Evolutionary conservation across 2,888 invertebrate species (phyloP).

Genomic region (Helicoverpa assulta): DNA sequence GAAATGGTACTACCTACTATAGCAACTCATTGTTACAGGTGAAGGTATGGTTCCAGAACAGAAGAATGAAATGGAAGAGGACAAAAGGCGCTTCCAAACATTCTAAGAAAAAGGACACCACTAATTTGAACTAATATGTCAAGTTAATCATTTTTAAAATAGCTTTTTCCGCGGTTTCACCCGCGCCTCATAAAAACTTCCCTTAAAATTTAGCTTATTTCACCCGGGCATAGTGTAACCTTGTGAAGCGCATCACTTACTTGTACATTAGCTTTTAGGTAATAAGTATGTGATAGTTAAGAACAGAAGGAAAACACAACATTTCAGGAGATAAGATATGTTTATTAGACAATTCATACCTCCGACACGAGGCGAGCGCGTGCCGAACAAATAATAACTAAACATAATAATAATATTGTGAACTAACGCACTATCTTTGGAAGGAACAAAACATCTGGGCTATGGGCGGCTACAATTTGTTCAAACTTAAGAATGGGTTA

Average conservation of each 20-base stretch:
- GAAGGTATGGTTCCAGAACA: conserved; percentile 97
- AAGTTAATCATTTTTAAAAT: not conserved
- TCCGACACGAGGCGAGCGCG: conserved; percentile 73
- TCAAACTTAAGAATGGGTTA: conserved; percentile 53
- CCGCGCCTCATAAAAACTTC: too few species aligned
- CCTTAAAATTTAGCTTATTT: too few species aligned
- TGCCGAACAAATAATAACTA: conserved; percentile 76
- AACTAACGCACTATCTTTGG: conserved; percentile 88
- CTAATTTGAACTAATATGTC: conserved; percentile 15
- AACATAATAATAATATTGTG: conserved; percentile 77
- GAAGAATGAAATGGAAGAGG: conserved; percentile 97
- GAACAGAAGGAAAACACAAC: conserved; percentile 66
- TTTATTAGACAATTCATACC: conserved; percentile 89
- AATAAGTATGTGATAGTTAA: not conserved
- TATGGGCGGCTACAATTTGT: conserved; percentile 65
- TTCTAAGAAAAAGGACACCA: conserved; percentile 75
- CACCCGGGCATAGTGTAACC: too few species aligned
- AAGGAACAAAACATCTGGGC: conserved; percentile 85
- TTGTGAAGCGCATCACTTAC: too few species aligned
- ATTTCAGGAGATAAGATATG: conserved; percentile 87
- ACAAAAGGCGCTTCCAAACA: conserved; percentile 91
- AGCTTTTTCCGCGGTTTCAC: too few species aligned
- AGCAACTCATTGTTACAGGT: conserved; percentile 87
- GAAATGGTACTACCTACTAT: too few species aligned
- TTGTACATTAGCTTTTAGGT: not conserved